Evolutionary conservation across 2,113 vertebrate genomes (phyloP).

Genomic region (Myxocyprinus asiaticus): DNA sequence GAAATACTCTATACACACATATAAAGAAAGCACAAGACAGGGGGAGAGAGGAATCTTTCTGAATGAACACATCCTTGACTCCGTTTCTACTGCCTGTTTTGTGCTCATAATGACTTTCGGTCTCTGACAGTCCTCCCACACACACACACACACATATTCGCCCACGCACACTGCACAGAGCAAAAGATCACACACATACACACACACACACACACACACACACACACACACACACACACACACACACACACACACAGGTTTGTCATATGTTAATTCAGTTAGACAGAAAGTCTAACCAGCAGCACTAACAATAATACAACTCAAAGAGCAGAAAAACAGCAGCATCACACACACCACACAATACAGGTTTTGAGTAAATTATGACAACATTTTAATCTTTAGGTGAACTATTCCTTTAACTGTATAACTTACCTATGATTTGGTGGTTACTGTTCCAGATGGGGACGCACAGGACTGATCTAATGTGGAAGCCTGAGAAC

Average conservation of each 20-base stretch:
- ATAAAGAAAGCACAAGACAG: not conserved
- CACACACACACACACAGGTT: constrained; percentile 49
- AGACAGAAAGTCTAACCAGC: not conserved
- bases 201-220: constrained; percentile 2
- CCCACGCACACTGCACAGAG: not conserved
- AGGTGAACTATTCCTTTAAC: not conserved
- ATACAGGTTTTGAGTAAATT: not conserved
- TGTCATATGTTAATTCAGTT: not conserved
- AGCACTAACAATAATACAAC: constrained; percentile 3
- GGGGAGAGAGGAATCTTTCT: constrained; percentile 56
- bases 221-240: constrained; percentile 2
- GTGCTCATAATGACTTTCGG: constrained; percentile 66
- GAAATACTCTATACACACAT: too few relatives aligned
- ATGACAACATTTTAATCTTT: too few relatives aligned
- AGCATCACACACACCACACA: not conserved
- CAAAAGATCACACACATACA: not conserved
- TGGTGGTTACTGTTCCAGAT: constrained; percentile 99
- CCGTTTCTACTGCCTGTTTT: constrained; percentile 67
- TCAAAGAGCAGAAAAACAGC: constrained; percentile 23
- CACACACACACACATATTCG: constrained; percentile 41
- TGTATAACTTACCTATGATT: constrained; percentile 90
- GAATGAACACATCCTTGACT: constrained; percentile 65
- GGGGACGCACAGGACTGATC: constrained; percentile 95
- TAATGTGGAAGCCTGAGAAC: constrained; percentile 96
- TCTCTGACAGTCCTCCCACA: constrained; percentile 71